Percentiles rank a stretch among this genome's conserved stretches.
Evolutionary conservation across 2,888 invertebrate genomes (phyloP).

Genomic region (Leucozona laternaria): DNA sequence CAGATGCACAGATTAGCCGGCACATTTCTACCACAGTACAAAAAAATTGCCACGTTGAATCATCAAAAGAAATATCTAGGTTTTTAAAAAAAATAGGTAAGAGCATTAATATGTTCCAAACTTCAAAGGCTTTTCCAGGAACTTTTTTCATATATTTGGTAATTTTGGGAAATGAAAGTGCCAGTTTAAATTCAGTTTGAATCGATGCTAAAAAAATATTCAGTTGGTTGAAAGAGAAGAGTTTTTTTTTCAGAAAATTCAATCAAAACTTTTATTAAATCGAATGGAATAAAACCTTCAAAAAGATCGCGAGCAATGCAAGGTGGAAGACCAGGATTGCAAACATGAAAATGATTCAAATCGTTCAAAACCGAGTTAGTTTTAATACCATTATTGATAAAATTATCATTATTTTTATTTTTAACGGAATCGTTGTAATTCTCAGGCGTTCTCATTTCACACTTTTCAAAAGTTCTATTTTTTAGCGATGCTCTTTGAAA

Average conservation of each 20-base stretch:
- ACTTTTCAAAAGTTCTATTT: not conserved
- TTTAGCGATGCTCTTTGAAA: constrained; percentile 16
- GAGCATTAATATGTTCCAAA: constrained; percentile 58
- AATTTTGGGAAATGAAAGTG: constrained; percentile 55
- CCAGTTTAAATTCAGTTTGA: constrained; percentile 50
- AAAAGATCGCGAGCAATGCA: constrained; percentile 55
- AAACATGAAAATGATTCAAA: constrained; percentile 55
- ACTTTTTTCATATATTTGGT: constrained; percentile 31
- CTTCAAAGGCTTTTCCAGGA: constrained; percentile 59
- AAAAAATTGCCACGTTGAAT: constrained; percentile 55
- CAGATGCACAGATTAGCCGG: constrained; percentile 56
- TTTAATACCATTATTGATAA: constrained; percentile 42
- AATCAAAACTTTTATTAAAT: constrained; percentile 55
- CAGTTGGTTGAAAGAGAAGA: constrained; percentile 43
- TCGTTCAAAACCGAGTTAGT: constrained; percentile 42
- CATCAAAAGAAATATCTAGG: constrained; percentile 44
- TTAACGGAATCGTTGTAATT: constrained; percentile 17
- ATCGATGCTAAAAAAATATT: constrained; percentile 53
- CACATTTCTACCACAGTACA: constrained; percentile 58
- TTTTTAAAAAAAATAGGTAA: constrained; percentile 53
- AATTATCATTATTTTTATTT: constrained; percentile 11
- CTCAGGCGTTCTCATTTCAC: constrained; percentile 12
- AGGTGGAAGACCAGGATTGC: constrained; percentile 51
- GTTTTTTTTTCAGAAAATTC: constrained; percentile 48
- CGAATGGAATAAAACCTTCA: constrained; percentile 61